Conservation (phyloP, 2,797 vertebrate genomes). For the Peromyscus melanophrys region DNA sequence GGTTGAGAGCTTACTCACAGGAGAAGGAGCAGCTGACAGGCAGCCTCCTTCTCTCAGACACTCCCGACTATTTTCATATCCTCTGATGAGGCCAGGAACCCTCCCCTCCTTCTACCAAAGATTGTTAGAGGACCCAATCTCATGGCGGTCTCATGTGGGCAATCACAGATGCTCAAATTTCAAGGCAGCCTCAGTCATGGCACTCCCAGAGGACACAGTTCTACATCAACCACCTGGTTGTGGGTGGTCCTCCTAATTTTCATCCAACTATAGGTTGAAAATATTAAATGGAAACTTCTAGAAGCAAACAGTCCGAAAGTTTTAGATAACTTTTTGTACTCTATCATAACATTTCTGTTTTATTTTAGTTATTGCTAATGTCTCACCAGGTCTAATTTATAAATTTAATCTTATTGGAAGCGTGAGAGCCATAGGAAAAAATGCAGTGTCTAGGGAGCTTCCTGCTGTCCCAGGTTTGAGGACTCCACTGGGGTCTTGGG, state of each 20-base stretch:
- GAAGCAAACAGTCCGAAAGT: not conserved
- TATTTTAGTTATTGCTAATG: not conserved
- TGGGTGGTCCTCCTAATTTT: not conserved
- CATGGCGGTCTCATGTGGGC: not conserved
- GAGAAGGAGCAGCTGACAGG: not conserved
- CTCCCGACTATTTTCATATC: not conserved
- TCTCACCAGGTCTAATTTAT: not conserved
- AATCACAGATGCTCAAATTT: not conserved
- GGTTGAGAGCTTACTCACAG: not conserved
- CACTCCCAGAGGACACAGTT: not conserved
- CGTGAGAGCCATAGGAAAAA: not conserved
- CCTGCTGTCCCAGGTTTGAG: not conserved
- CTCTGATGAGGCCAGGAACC: not conserved
- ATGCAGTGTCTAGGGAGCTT: not conserved
- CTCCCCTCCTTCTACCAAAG: not conserved
- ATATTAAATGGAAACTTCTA: not conserved
- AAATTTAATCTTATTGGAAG: not conserved
- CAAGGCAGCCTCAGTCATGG: not conserved
- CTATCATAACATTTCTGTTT: not conserved
- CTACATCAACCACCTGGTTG: too few relatives aligned
- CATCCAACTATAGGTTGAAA: not conserved
- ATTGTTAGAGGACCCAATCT: not conserved
- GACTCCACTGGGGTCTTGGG: not conserved
- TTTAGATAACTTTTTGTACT: not conserved
- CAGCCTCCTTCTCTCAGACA: not conserved